Conservation (phyloP, 2,888 invertebrate species). For the Ichneumon xanthorius region DNA sequence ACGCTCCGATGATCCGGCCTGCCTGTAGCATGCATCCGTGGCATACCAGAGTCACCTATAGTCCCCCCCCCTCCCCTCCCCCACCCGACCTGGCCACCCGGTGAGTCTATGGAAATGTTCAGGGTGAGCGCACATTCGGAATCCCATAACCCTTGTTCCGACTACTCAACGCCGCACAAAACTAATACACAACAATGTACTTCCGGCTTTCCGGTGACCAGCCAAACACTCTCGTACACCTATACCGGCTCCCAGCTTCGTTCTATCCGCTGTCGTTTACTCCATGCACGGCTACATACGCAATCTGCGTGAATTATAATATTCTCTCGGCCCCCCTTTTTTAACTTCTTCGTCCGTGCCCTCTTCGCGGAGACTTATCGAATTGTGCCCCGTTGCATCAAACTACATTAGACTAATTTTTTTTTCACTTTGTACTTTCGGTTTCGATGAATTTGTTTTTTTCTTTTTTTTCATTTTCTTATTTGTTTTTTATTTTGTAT, state of each 20-base stretch:
- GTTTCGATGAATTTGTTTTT: too few relatives aligned
- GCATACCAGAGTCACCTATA: constrained; percentile 29
- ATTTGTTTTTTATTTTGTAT: neutral
- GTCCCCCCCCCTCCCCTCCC: neutral
- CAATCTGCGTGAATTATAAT: neutral
- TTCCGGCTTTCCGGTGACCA: constrained; percentile 69
- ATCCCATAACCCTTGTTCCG: constrained; percentile 76
- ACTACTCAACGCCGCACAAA: constrained; percentile 67
- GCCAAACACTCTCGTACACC: constrained; percentile 44
- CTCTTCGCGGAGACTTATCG: too few relatives aligned
- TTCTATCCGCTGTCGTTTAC: neutral
- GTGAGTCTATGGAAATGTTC: constrained; percentile 77
- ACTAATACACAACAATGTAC: constrained; percentile 69
- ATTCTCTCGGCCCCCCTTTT: too few relatives aligned
- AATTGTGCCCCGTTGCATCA: too few relatives aligned
- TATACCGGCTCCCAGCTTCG: neutral
- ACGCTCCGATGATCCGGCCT: constrained; percentile 82
- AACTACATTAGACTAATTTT: too few relatives aligned
- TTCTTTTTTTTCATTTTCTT: too few relatives aligned
- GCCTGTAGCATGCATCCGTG: constrained; percentile 75
- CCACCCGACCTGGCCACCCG: constrained; percentile 13
- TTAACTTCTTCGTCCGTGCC: too few relatives aligned
- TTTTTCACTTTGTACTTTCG: too few relatives aligned
- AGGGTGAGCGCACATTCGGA: constrained; percentile 83
- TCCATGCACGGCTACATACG: neutral